Evolutionary conservation across 1,140 invertebrate species (phyloP).

Genomic region (Drosophila jambulina): DNA sequence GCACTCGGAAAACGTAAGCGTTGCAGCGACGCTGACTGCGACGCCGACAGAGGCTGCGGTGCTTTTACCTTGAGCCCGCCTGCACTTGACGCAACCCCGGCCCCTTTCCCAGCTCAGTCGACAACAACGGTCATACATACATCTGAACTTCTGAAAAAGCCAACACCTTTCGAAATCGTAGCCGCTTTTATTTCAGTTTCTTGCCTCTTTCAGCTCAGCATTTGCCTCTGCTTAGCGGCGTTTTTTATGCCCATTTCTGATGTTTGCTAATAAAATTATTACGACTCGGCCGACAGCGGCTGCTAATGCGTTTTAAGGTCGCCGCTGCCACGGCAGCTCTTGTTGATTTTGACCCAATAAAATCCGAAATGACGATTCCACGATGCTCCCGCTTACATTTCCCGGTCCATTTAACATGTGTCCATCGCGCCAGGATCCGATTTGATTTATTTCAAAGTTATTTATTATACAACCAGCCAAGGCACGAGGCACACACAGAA

Average conservation of each 20-base stretch:
- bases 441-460: slow-evolving; percentile 69
- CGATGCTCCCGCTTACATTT: slow-evolving; percentile 69
- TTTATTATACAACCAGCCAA: slow-evolving; percentile 64
- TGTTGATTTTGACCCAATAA: slow-evolving; percentile 72
- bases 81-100: slow-evolving; percentile 68
- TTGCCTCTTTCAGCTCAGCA: slow-evolving; percentile 12
- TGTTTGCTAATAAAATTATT: slow-evolving; percentile 83
- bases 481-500: slow-evolving; percentile 26
- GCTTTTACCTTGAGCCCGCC: slow-evolving; percentile 75
- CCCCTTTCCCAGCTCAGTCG: slow-evolving; percentile 1
- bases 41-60: slow-evolving; percentile 15
- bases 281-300: slow-evolving; percentile 62
- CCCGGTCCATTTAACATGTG: slow-evolving; percentile 71
- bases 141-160: slow-evolving; percentile 73
- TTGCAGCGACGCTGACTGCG: slow-evolving; percentile 33
- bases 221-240: slow-evolving; percentile 21
- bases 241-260: slow-evolving; percentile 50
- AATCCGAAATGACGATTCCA: slow-evolving; percentile 26
- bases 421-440: slow-evolving; percentile 34
- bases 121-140: slow-evolving; percentile 13
- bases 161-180: slow-evolving; percentile 75
- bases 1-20: slow-evolving; percentile 52
- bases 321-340: slow-evolving; percentile 18
- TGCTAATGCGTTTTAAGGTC: slow-evolving; percentile 83
- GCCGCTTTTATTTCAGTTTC: slow-evolving; percentile 44